Conservation (phyloP, 2,113 vertebrate species). For the Spizaetus ornatus region DNA sequence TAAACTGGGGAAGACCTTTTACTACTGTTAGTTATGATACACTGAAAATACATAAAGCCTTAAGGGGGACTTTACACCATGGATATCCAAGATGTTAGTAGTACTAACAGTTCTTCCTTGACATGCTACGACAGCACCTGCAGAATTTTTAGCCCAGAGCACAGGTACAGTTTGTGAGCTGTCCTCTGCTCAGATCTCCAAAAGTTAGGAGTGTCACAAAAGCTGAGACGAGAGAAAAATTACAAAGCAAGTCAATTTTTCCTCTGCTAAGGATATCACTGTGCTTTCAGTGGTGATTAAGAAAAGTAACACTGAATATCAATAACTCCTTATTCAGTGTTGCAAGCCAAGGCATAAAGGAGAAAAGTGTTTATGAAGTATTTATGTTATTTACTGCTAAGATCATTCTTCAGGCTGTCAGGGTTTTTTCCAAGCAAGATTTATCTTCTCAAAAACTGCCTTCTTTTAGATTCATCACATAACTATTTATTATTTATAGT, state of each 20-base stretch:
- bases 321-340: not conserved
- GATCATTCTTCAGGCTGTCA: constrained; percentile 9
- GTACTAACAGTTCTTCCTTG: not conserved
- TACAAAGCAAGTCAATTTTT: not conserved
- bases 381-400: constrained; percentile 42
- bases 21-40: not conserved
- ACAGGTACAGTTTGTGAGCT: not conserved
- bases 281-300: not conserved
- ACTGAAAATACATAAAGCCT: too few species aligned
- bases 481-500: constrained; percentile 29
- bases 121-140: not conserved
- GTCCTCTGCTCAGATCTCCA: not conserved
- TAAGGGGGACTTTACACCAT: too few species aligned
- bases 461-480: not conserved
- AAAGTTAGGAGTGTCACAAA: not conserved
- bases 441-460: not conserved
- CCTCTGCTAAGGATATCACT: not conserved
- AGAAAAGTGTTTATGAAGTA: constrained; percentile 28
- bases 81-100: too few species aligned
- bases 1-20: not conserved
- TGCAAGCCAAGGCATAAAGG: not conserved
- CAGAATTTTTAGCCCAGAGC: not conserved
- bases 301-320: not conserved
- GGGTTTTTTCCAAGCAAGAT: not conserved
- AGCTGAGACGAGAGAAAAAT: not conserved